phyloP scores from a whole-genome alignment of 1,140 invertebrate genomes.

The Drosophila arawakana region DNA sequence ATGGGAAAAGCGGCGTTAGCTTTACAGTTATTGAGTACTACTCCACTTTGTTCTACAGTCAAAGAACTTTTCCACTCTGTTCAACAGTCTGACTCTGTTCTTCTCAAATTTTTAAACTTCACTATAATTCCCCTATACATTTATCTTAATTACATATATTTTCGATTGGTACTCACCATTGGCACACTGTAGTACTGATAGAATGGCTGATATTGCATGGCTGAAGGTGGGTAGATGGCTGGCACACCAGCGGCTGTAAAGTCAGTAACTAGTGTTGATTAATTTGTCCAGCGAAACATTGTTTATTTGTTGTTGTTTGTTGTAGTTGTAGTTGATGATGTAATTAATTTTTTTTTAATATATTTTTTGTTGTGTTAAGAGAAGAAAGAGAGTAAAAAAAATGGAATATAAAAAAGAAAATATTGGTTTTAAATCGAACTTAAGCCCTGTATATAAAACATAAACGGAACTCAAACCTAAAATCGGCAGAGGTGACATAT shows the following conservation, averaged over 20 bases:
- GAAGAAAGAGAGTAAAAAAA: slow-evolving; percentile 61
- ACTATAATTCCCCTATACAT: not conserved
- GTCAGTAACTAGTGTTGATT: slow-evolving; percentile 81
- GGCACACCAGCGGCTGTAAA: slow-evolving; percentile 84
- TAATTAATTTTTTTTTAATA: slow-evolving; percentile 14
- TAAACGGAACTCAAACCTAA: slow-evolving; percentile 33
- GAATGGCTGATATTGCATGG: slow-evolving; percentile 85
- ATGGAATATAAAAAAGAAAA: slow-evolving; percentile 69
- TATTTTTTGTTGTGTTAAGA: slow-evolving; percentile 34
- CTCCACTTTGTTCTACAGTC: not conserved
- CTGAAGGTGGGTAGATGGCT: slow-evolving; percentile 84
- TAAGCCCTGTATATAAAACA: slow-evolving; percentile 11
- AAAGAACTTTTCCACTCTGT: no score
- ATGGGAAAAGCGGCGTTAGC: not conserved
- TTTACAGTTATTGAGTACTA: not conserved
- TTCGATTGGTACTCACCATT: slow-evolving; percentile 74
- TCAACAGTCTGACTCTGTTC: no score
- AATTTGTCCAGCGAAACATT: slow-evolving; percentile 56
- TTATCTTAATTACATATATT: not conserved
- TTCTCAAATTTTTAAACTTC: no score
- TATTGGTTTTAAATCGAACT: slow-evolving; percentile 60
- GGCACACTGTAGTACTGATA: slow-evolving; percentile 85
- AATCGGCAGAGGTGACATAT: slow-evolving; percentile 23
- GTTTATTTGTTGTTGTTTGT: slow-evolving; percentile 43
- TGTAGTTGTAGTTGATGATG: slow-evolving; percentile 32